Evolutionary conservation across 1,140 invertebrate species (phyloP), one percentile per base, ranked within the genome.

Genomic region (Reticulitermes speratus): DNA sequence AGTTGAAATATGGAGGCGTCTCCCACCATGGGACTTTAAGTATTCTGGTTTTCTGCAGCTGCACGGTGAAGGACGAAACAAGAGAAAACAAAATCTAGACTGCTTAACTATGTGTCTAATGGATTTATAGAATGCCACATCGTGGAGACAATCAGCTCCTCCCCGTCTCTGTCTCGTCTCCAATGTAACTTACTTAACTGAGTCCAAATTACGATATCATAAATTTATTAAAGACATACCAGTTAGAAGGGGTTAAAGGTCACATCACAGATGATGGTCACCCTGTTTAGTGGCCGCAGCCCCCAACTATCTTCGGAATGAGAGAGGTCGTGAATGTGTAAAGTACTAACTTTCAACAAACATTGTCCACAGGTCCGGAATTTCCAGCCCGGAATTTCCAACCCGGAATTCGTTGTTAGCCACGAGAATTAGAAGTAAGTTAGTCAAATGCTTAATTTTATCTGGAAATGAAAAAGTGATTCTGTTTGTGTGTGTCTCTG

Each of bases 31-130:
- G 7, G 65, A 30, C 65, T 14, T 75, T 16, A 16, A 30, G 9
- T 75, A 30, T 11, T 75, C n/a, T 75, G 65, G 52, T 75, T 75
- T 30, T 75, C 65, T 75, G 65, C 65, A 75, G 65, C 65, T 75
- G 65, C 65, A 75, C 7, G 6, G 16, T 14, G 25, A 30, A 30
- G n/a, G 65, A 30, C n/a, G 8, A 75, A 75, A 75, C 5, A 8
- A 75, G n/a, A 75, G n/a, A 25, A n/a, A 75, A 75, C 9, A 12
- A 75, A 75, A 16, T 75, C 65, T 30, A 25, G 7, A 59, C 21
- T 65, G 19, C 21, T 23, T 21, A 65, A 23, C 21, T 23, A 19
- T 6, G 6, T 3, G 65, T 75, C 14, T 75, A 75, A 75, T 75
- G n/a, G 9, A 30, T 75, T 30, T 75, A 30, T 75, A 30, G 65